Evolutionary conservation across 1,140 invertebrate genomes (phyloP).

Genomic region (Cotesia glomerata): DNA sequence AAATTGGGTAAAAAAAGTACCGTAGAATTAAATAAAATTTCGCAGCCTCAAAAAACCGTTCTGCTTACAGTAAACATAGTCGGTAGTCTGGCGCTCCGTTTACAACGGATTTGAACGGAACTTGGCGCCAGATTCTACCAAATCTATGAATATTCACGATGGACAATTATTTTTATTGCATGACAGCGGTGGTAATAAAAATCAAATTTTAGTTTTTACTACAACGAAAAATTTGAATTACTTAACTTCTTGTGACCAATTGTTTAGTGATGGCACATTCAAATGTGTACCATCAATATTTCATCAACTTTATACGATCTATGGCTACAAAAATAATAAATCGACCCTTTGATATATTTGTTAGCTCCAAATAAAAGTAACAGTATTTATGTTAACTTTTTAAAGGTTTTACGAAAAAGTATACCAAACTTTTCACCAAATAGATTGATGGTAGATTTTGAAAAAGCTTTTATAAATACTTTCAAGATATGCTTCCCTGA

Average conservation of each 20-base stretch:
- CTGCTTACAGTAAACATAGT: no score
- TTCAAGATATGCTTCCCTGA: not conserved
- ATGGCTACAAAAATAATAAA: not conserved
- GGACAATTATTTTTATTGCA: not conserved
- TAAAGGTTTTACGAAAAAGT: not conserved
- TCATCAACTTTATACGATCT: not conserved
- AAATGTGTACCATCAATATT: not conserved
- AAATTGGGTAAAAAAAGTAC: no score
- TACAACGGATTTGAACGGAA: no score
- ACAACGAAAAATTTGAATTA: not conserved
- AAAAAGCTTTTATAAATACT: not conserved
- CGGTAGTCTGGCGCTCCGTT: no score
- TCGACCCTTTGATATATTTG: not conserved
- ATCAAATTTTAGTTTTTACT: not conserved
- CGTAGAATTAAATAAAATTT: no score
- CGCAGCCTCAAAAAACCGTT: no score
- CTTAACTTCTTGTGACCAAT: not conserved
- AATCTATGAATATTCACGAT: not conserved
- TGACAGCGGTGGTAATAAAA: not conserved
- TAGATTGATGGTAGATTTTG: conserved; percentile 3
- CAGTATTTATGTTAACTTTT: not conserved
- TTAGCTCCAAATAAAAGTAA: not conserved
- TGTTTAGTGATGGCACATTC: conserved; percentile 27
- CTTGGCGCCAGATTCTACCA: no score
- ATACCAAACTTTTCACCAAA: not conserved